These are phyloP conservation scores for Sebastiscus albofasciatus DNA, from an alignment of 2,797 vertebrate genomes.

Conservation along the genomic window DNA sequence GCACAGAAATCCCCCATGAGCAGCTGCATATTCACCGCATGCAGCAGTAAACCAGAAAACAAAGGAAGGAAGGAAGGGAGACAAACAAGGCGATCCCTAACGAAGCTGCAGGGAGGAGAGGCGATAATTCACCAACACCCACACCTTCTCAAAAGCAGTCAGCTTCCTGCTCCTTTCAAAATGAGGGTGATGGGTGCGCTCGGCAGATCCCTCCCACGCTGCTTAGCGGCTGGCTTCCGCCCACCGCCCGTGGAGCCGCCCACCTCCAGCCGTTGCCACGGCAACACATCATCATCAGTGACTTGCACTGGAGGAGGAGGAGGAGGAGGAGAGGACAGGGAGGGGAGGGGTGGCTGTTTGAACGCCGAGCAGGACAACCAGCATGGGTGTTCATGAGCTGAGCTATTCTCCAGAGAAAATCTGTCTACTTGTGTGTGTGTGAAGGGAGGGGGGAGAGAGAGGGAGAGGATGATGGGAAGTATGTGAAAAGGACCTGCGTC, in stretches of 20 bases:
- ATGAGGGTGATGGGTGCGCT: constrained; percentile 75
- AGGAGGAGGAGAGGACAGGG: constrained; percentile 52
- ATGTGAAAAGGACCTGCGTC: constrained; percentile 79
- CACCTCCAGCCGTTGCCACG: constrained; percentile 76
- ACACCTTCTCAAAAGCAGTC: constrained; percentile 77
- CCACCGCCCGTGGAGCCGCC: constrained; percentile 78
- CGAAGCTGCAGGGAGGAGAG: constrained; percentile 76
- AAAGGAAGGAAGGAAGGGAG: constrained; percentile 54
- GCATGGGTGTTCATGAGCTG: constrained; percentile 76
- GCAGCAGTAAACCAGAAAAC: constrained; percentile 28
- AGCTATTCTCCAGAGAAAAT: constrained; percentile 75
- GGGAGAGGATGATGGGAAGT: constrained; percentile 61
- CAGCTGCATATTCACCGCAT: constrained; percentile 11
- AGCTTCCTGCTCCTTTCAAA: constrained; percentile 79
- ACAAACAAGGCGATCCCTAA: constrained; percentile 69
- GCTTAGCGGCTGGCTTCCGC: constrained; percentile 81
- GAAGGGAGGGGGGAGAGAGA: constrained; percentile 3
- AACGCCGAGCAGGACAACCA: constrained; percentile 34
- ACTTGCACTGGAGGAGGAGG: constrained; percentile 73
- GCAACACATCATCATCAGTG: constrained; percentile 82
- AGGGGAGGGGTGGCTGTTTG: constrained; percentile 19
- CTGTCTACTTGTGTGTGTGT: constrained; percentile 38
- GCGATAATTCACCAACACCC: constrained; percentile 79
- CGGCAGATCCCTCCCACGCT: constrained; percentile 80
- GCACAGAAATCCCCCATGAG: constrained; percentile 10